Evolutionary conservation across 2,797 vertebrate species (phyloP), one percentile per base, ranked within the genome.

Genomic region (Poeciliopsis infans): DNA sequence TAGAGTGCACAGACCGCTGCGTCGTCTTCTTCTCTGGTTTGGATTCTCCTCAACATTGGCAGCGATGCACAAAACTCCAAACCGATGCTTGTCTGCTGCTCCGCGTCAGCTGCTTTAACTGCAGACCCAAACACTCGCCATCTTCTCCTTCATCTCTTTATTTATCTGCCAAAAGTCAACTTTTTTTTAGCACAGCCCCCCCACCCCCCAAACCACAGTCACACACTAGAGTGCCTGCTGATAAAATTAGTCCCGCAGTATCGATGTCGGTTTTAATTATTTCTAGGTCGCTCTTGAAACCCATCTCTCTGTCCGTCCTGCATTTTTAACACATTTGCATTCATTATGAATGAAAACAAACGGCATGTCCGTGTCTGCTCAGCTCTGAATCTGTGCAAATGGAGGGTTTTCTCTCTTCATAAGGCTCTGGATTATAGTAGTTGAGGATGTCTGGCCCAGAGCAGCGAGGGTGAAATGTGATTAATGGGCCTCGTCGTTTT

Each of bases 271-370:
- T 77, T 86, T 90, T 83, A 81, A 88, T 89, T 83, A 75, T 90
- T 93, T 93, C 86, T 89, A 79, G 89, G 89, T 90, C 91, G 84
- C 47, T 75, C 72, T 76, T 79, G 72, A 76, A 86, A 64, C 77
- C 87, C 77, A 77, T 71, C n/a, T 86, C 79, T 86, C 78, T 84
- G 72, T 53, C 0, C 43, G 31, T 74, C 66, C 49, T 93, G 81
- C 86, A 93, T 93, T 90, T 93, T 93, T 92, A 86, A 68, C 92
- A 73, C 46, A 18, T 74, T 36, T 72, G 25, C 87, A 91, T 92
- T 89, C 80, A 87, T 94, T 85, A 89, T 88, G 81, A 75, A 84
- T 93, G 31, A 75, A 11, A 47, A 80, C 74, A 76, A 55, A 76
- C 74, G 76, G 61, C 4, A 70, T 31, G 55, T 76, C 46, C 20